Percentiles rank a stretch among this genome's conserved stretches.
Conservation (phyloP, 2,797 vertebrate genomes). For the Myotis myotis region DNA sequence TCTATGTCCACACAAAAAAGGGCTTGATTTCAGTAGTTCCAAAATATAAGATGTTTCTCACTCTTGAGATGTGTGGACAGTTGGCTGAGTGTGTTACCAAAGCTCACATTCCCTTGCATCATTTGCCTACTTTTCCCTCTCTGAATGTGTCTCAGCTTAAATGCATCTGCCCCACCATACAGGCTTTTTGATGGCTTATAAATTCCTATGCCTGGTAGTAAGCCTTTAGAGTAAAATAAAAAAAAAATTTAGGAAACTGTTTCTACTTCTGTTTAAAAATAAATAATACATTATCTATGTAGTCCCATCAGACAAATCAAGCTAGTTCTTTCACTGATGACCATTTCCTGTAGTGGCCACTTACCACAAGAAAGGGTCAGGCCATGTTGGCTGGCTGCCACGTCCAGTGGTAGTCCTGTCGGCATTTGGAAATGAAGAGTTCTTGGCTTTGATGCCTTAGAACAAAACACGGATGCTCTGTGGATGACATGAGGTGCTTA, state of each 20-base stretch:
- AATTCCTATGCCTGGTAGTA: background rate
- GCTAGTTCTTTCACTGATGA: background rate
- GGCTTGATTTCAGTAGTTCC: slow-evolving; percentile 53
- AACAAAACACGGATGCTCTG: background rate
- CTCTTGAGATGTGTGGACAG: background rate
- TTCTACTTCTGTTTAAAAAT: background rate
- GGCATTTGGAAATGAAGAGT: background rate
- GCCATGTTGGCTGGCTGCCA: background rate
- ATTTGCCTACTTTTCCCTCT: slow-evolving; percentile 31
- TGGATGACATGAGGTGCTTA: background rate
- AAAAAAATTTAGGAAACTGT: background rate
- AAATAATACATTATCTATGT: background rate
- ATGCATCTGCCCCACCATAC: background rate
- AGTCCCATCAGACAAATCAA: background rate
- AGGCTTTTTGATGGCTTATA: background rate
- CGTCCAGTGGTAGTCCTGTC: background rate
- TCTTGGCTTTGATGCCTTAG: slow-evolving; percentile 2
- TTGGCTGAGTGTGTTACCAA: background rate
- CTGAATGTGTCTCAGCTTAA: background rate
- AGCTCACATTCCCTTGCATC: background rate
- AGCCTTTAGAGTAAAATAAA: background rate
- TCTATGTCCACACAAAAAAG: slow-evolving; percentile 15
- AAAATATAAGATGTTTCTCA: slow-evolving; percentile 25
- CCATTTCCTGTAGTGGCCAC: background rate
- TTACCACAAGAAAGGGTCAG: background rate